phyloP scores from a whole-genome alignment of 2,113 vertebrate genomes.

The Ceuthmochares aereus region DNA sequence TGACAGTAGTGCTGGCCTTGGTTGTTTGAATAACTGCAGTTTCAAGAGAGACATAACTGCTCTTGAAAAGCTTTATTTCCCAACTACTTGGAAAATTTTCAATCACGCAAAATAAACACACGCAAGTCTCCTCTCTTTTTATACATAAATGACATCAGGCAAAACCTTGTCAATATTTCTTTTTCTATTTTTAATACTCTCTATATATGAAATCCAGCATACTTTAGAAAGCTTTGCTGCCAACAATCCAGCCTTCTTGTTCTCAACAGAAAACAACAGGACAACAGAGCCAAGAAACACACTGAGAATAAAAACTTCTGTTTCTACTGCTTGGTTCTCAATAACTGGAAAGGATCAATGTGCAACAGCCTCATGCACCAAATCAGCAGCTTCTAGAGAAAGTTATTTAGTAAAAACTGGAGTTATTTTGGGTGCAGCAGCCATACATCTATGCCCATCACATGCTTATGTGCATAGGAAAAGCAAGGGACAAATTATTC shows the following conservation, averaged over 20 bases:
- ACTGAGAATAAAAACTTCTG: neutral
- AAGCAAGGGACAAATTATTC: neutral
- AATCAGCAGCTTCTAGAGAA: neutral
- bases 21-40: neutral
- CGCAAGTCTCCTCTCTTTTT: neutral
- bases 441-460: no score
- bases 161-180: neutral
- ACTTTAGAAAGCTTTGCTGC: neutral
- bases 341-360: neutral
- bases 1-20: neutral
- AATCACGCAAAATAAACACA: neutral
- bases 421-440: neutral
- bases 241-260: neutral
- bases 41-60: neutral
- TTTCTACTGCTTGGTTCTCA: neutral
- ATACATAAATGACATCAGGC: neutral
- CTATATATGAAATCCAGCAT: neutral
- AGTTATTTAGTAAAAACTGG: neutral
- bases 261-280: neutral
- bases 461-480: accelerated
- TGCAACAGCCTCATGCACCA: neutral
- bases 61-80: neutral
- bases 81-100: neutral
- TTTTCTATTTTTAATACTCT: neutral
- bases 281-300: neutral